Evolutionary conservation across 2,113 vertebrate species (phyloP).

Genomic region (Cyanoderma ruficeps): DNA sequence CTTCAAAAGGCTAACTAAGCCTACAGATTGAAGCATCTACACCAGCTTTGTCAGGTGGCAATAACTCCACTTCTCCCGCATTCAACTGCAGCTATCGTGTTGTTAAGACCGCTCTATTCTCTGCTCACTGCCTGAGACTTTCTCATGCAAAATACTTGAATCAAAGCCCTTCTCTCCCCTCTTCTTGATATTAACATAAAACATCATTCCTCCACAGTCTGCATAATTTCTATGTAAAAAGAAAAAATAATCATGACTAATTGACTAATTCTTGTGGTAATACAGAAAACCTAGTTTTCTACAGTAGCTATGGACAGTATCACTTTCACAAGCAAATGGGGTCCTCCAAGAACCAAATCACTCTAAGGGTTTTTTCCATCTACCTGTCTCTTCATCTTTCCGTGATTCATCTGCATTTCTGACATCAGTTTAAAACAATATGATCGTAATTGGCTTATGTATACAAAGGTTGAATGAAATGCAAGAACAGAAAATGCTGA

Average conservation of each 20-base stretch:
- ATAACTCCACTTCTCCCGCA: not conserved
- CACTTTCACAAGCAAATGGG: not conserved
- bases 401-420: not conserved
- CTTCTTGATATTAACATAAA: not conserved
- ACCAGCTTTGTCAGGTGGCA: not conserved
- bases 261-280: not conserved
- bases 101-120: not conserved
- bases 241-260: not conserved
- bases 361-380: not conserved
- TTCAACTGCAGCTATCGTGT: not conserved
- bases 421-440: not conserved
- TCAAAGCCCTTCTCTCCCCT: not conserved
- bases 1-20: not conserved
- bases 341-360: not conserved
- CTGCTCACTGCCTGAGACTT: not conserved
- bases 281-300: not conserved
- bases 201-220: not conserved
- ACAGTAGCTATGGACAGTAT: not conserved
- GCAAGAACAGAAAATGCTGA: not conserved
- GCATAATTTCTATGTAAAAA: not conserved
- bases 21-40: not conserved
- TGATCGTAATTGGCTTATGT: not conserved
- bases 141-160: not conserved
- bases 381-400: not conserved
- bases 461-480: not conserved